These are phyloP conservation scores for Synchiropus splendidus DNA, from an alignment of 2,113 vertebrate genomes.

Conservation along the genomic window DNA sequence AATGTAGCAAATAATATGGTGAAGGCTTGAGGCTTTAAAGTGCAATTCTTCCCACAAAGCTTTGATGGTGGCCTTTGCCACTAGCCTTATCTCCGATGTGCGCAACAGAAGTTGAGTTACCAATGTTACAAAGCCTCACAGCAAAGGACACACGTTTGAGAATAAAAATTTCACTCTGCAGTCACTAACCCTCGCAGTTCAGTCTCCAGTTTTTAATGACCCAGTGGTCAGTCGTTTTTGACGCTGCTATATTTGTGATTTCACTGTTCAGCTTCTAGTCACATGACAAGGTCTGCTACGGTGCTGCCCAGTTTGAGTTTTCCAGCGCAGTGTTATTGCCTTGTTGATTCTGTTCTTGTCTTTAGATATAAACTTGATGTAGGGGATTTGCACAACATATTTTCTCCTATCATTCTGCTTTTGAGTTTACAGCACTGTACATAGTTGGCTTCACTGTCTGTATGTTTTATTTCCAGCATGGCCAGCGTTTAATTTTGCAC, in stretches of 20 bases:
- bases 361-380: slow-evolving; percentile 31
- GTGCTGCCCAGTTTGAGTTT: slow-evolving; percentile 10
- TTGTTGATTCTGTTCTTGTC: slow-evolving; percentile 25
- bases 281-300: slow-evolving; percentile 21
- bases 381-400: slow-evolving; percentile 56
- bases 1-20: slow-evolving; percentile 59
- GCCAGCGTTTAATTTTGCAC: slow-evolving; percentile 35
- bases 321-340: slow-evolving; percentile 41
- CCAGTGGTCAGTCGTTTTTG: slow-evolving; percentile 19
- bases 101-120: slow-evolving; percentile 17
- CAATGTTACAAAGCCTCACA: slow-evolving; percentile 26
- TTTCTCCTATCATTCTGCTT: slow-evolving; percentile 25
- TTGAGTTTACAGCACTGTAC: slow-evolving; percentile 33
- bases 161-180: too few relatives aligned
- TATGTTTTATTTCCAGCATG: slow-evolving; percentile 40
- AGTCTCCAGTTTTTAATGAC: slow-evolving; percentile 14
- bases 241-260: slow-evolving; percentile 51
- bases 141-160: slow-evolving; percentile 9
- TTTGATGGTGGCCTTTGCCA: slow-evolving; percentile 62
- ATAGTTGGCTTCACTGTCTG: slow-evolving; percentile 23
- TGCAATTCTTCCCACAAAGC: slow-evolving; percentile 63
- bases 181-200: too few relatives aligned
- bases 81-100: slow-evolving; percentile 58
- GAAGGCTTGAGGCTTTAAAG: slow-evolving; percentile 57
- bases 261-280: slow-evolving; percentile 32